Conservation (phyloP, 1,140 invertebrate species). For the Cherax quadricarinatus region DNA sequence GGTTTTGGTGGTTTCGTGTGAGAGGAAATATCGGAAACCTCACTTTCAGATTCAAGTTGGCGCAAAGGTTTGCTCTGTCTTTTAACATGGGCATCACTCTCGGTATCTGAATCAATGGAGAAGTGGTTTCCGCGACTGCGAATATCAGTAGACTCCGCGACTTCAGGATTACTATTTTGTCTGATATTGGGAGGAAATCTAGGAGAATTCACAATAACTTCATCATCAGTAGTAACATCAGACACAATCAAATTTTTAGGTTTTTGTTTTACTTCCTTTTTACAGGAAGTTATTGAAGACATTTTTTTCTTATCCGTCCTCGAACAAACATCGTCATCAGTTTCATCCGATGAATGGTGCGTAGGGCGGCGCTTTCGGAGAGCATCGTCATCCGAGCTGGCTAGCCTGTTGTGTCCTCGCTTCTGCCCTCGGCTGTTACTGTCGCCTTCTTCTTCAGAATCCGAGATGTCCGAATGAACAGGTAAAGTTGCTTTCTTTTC, state of each 20-base stretch:
- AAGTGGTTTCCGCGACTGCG: conserved; percentile 25
- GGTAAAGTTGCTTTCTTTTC: conserved; percentile 76
- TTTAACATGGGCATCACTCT: conserved; percentile 41
- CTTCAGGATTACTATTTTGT: conserved; percentile 32
- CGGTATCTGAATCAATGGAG: conserved; percentile 54
- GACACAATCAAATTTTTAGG: conserved; percentile 65
- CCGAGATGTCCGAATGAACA: conserved; percentile 74
- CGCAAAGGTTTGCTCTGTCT: conserved; percentile 29
- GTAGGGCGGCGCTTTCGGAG: conserved; percentile 39
- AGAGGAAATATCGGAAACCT: conserved; percentile 51
- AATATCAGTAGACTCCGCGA: conserved; percentile 35
- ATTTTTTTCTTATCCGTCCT: conserved; percentile 73
- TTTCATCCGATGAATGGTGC: conserved; percentile 62
- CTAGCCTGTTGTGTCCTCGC: conserved; percentile 68
- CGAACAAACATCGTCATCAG: conserved; percentile 56
- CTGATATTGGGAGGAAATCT: conserved; percentile 29
- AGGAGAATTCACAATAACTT: conserved; percentile 51
- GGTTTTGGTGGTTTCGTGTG: conserved; percentile 58
- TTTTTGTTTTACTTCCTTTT: conserved; percentile 61
- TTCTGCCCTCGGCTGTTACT: conserved; percentile 78
- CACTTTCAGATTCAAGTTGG: conserved; percentile 58
- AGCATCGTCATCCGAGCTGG: conserved; percentile 60
- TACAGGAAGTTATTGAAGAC: conserved; percentile 22
- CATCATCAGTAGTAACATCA: conserved; percentile 71
- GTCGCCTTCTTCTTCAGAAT: conserved; percentile 82